phyloP scores from a whole-genome alignment of 2,888 invertebrate genomes.

The Nomada hirtipes region DNA sequence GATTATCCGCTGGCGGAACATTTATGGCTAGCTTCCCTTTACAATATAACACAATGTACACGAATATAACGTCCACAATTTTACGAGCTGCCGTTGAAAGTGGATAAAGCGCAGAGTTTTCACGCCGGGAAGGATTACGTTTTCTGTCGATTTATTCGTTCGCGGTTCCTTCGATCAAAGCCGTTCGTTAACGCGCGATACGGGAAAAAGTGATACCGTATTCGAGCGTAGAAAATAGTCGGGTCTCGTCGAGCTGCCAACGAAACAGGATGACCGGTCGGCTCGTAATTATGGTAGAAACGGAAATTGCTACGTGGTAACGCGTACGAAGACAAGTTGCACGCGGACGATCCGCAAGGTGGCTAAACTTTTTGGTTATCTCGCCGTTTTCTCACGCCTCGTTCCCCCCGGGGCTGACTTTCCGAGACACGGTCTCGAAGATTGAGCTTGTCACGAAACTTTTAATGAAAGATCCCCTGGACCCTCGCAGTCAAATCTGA shows the following conservation, averaged over 20 bases:
- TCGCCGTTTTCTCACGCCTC: conserved; percentile 52
- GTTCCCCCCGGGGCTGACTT: conserved; percentile 40
- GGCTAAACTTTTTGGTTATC: conserved; percentile 63
- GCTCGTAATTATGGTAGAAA: conserved; percentile 40
- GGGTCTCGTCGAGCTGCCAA: background rate
- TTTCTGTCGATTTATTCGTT: background rate
- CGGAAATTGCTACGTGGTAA: conserved; percentile 29
- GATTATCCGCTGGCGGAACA: background rate
- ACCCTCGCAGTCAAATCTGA: conserved; percentile 59
- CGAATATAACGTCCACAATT: background rate
- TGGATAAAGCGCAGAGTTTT: background rate
- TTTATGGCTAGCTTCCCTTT: background rate
- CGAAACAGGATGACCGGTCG: conserved; percentile 6
- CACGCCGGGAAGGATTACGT: background rate
- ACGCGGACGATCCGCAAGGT: conserved; percentile 42
- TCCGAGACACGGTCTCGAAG: conserved; percentile 38
- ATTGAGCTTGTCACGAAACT: conserved; percentile 68
- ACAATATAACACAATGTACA: background rate
- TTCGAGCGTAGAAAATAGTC: no score
- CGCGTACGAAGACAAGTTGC: conserved; percentile 37
- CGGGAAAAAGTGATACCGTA: no score
- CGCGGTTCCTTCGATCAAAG: background rate
- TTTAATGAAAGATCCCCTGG: conserved; percentile 65
- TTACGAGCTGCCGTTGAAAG: background rate
- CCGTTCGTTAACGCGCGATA: background rate